Percentiles rank a stretch among this genome's conserved stretches.
phyloP scores from a whole-genome alignment of 2,797 vertebrate species.

The Gymnodraco acuticeps region DNA sequence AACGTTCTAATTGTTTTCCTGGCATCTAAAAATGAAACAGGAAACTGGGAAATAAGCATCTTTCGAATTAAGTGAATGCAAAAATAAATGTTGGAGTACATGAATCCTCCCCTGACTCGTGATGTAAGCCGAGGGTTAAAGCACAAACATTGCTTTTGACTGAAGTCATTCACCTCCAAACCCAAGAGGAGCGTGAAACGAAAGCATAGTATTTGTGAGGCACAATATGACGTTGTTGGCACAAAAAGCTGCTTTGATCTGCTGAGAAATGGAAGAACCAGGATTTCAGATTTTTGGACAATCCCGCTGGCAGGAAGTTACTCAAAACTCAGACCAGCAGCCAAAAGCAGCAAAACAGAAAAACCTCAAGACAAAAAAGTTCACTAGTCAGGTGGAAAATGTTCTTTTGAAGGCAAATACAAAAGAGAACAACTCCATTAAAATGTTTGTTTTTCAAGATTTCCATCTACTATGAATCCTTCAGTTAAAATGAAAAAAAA shows the following conservation, averaged over 20 bases:
- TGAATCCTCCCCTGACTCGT: neutral
- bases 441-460: neutral
- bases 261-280: slow-evolving; percentile 31
- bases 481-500: neutral
- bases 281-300: slow-evolving; percentile 37
- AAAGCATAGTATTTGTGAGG: neutral
- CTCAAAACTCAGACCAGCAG: slow-evolving; percentile 34
- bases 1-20: slow-evolving; percentile 4
- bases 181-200: neutral
- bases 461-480: neutral
- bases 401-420: neutral
- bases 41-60: neutral
- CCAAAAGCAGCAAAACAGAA: slow-evolving; percentile 38
- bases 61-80: neutral
- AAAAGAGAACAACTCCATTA: neutral
- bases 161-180: neutral
- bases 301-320: slow-evolving; percentile 4
- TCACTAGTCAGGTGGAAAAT: slow-evolving; percentile 9
- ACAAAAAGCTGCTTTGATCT: slow-evolving; percentile 9
- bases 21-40: neutral
- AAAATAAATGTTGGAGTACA: neutral
- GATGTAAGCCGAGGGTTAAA: neutral
- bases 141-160: neutral
- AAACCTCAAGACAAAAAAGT: neutral
- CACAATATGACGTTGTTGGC: slow-evolving; percentile 9